phyloP scores from a whole-genome alignment of 2,888 invertebrate species.

The Limnephilus auricula region DNA sequence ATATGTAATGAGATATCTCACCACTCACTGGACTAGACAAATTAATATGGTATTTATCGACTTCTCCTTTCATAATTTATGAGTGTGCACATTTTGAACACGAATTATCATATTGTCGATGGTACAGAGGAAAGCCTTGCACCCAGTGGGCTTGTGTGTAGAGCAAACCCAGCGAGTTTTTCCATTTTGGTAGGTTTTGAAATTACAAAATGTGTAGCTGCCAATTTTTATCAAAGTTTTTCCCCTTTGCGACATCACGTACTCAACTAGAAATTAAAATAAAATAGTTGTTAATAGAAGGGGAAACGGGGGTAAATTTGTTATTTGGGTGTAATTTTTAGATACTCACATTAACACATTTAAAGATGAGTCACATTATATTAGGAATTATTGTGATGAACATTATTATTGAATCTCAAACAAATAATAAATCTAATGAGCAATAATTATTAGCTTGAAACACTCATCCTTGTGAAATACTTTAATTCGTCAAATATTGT shows the following conservation, averaged over 20 bases:
- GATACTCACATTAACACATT: too few relatives aligned
- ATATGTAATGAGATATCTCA: too few relatives aligned
- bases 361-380: too few relatives aligned
- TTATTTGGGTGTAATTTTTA: too few relatives aligned
- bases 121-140: neutral
- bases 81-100: neutral
- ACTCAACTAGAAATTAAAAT: constrained; percentile 39
- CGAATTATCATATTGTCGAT: neutral
- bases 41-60: neutral
- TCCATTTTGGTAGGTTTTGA: neutral
- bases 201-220: constrained; percentile 2
- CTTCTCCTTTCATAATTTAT: neutral
- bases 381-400: too few relatives aligned
- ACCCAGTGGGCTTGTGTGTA: neutral
- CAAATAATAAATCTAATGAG: too few relatives aligned
- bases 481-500: too few relatives aligned
- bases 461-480: too few relatives aligned
- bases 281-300: neutral
- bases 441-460: too few relatives aligned
- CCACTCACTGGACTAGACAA: neutral
- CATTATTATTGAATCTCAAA: too few relatives aligned
- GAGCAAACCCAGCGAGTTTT: constrained; percentile 21
- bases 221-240: constrained; percentile 26
- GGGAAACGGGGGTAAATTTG: too few relatives aligned
- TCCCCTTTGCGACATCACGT: constrained; percentile 40